Percentiles rank a stretch among this genome's conserved stretches.
These are phyloP conservation scores for Liopterus haemorrhoidalis DNA, from an alignment of 2,888 invertebrate genomes.

Conservation along the genomic window DNA sequence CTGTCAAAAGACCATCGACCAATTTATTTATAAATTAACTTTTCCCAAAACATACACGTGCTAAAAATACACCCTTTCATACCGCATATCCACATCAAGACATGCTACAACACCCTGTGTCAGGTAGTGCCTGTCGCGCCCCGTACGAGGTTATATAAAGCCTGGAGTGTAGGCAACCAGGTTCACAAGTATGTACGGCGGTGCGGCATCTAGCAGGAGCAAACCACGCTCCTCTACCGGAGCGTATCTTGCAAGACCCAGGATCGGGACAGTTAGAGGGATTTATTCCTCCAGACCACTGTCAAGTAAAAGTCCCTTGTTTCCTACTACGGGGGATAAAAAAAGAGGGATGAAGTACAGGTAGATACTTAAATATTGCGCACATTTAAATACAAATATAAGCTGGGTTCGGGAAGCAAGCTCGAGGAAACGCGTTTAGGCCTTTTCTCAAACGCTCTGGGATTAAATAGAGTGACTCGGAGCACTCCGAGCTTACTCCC, in stretches of 20 bases:
- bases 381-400: not conserved
- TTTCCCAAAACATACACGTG: no score
- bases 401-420: no score
- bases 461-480: no score
- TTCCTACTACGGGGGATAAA: not conserved
- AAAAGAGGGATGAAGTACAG: slow-evolving; percentile 19
- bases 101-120: no score
- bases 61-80: no score
- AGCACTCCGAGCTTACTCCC: no score
- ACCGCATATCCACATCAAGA: no score
- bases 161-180: not conserved
- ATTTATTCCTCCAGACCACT: slow-evolving; percentile 19
- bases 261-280: slow-evolving; percentile 33
- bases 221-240: slow-evolving; percentile 14
- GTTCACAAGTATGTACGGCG: slow-evolving; percentile 10
- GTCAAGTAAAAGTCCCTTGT: slow-evolving; percentile 11
- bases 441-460: no score
- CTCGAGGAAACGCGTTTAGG: not conserved
- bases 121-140: no score
- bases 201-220: slow-evolving; percentile 13
- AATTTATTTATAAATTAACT: no score
- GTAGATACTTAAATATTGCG: not conserved
- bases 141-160: slow-evolving; percentile 20
- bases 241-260: slow-evolving; percentile 41
- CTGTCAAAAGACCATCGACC: no score